Conservation (phyloP, 1,140 invertebrate species). For the Aphelenchoides avenae region DNA sequence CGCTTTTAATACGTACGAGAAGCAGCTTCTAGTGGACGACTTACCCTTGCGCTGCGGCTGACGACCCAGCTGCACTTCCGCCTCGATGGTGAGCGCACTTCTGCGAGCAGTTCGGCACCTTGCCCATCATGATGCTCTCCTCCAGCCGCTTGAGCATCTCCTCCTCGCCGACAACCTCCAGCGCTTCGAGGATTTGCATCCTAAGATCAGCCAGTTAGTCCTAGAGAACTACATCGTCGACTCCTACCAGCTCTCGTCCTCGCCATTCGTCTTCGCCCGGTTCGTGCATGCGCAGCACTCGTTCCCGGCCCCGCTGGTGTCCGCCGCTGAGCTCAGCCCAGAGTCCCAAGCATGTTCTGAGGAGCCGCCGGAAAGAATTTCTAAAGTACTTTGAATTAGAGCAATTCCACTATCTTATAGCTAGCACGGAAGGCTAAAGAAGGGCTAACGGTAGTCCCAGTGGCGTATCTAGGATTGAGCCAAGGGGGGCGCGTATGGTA, state of each 20-base stretch:
- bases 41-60: too few species aligned
- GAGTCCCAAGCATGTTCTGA: conserved; percentile 41
- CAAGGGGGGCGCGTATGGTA: too few species aligned
- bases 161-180: conserved; percentile 45
- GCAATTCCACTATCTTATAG: too few species aligned
- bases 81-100: conserved; percentile 17
- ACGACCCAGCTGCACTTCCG: too few species aligned
- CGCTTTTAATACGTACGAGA: too few species aligned
- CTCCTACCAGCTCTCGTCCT: conserved; percentile 14
- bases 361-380: too few species aligned
- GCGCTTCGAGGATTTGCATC: conserved; percentile 44
- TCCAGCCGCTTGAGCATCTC: conserved; percentile 49
- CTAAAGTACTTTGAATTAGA: too few species aligned
- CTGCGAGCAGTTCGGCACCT: conserved; percentile 2
- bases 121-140: conserved; percentile 39
- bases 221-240: not conserved
- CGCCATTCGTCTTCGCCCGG: conserved; percentile 15
- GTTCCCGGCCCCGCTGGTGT: conserved; percentile 16
- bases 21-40: too few species aligned
- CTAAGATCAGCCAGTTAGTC: conserved; percentile 8
- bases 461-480: too few species aligned
- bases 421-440: too few species aligned
- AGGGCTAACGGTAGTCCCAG: too few species aligned
- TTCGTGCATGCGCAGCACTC: not conserved
- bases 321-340: conserved; percentile 42